phyloP scores from a whole-genome alignment of 2,888 invertebrate genomes.

The Agonopterix heracliana region DNA sequence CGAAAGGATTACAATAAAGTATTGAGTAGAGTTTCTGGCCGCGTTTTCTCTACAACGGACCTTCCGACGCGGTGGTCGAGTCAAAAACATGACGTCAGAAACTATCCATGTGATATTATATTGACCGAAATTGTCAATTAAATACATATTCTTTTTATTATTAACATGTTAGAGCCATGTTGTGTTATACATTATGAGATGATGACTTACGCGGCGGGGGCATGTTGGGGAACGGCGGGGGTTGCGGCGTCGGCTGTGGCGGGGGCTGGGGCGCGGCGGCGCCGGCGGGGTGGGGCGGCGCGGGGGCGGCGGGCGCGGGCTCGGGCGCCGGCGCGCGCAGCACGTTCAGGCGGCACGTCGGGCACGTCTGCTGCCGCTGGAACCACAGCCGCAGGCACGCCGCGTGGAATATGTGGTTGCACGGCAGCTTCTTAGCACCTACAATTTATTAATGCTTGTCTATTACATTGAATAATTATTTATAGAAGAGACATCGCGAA shows the following conservation, averaged over 20 bases:
- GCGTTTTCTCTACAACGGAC: too few species aligned
- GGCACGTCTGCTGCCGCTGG: slow-evolving; percentile 99
- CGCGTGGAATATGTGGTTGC: slow-evolving; percentile 99
- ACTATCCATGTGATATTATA: too few species aligned
- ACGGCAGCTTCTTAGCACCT: slow-evolving; percentile 96
- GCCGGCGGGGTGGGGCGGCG: slow-evolving; percentile 19
- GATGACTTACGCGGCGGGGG: slow-evolving; percentile 56
- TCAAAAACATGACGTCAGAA: too few species aligned
- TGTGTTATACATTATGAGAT: too few species aligned
- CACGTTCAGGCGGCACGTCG: slow-evolving; percentile 96
- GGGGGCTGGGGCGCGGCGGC: slow-evolving; percentile 17
- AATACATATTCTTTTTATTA: too few species aligned
- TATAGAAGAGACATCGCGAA: too few species aligned
- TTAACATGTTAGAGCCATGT: too few species aligned
- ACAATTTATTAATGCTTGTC: slow-evolving; percentile 4
- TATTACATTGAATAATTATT: too few species aligned
- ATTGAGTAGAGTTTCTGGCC: too few species aligned
- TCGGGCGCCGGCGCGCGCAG: slow-evolving; percentile 68
- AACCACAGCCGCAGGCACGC: slow-evolving; percentile 99
- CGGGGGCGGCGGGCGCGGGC: slow-evolving; percentile 22
- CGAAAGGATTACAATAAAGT: too few species aligned
- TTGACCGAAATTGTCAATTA: too few species aligned
- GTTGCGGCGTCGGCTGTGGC: slow-evolving; percentile 27
- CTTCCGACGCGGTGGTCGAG: too few species aligned
- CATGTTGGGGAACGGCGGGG: slow-evolving; percentile 57